Conservation (phyloP, 1,140 invertebrate genomes). For the Panagrolaimus sp. region DNA sequence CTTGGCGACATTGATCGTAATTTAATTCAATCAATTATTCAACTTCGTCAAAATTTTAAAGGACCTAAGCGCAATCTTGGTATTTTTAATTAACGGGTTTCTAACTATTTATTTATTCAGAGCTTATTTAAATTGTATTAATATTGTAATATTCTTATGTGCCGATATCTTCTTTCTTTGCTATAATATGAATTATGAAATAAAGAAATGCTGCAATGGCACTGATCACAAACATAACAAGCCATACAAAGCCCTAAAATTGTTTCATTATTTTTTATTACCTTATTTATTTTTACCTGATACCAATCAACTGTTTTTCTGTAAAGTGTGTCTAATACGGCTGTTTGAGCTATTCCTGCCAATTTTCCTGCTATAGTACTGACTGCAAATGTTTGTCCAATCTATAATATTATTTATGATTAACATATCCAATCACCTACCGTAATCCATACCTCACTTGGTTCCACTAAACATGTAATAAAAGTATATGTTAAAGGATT, state of each 20-base stretch:
- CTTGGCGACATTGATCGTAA: conserved; percentile 14
- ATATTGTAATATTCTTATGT: background rate
- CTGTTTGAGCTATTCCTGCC: background rate
- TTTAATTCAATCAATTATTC: conserved; percentile 10
- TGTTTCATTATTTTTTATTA: too few relatives aligned
- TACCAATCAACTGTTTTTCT: background rate
- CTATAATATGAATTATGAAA: background rate
- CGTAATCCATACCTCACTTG: background rate
- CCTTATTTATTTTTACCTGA: background rate
- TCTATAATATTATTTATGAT: background rate
- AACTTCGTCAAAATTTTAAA: conserved; percentile 18
- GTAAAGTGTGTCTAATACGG: background rate
- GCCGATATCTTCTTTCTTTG: background rate
- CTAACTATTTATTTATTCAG: background rate
- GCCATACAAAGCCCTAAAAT: conserved; percentile 5
- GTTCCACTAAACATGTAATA: conserved; percentile 2
- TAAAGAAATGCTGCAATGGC: background rate
- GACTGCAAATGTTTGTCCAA: conserved; percentile 11
- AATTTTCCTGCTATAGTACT: background rate
- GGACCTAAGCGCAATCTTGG: conserved; percentile 2
- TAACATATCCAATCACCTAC: background rate
- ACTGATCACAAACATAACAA: conserved; percentile 1
- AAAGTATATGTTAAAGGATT: conserved; percentile 12
- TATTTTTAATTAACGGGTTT: background rate
- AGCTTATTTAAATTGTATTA: conserved; percentile 7